Evolutionary conservation across 2,888 invertebrate species (phyloP).

Genomic region (Gari tellinella): DNA sequence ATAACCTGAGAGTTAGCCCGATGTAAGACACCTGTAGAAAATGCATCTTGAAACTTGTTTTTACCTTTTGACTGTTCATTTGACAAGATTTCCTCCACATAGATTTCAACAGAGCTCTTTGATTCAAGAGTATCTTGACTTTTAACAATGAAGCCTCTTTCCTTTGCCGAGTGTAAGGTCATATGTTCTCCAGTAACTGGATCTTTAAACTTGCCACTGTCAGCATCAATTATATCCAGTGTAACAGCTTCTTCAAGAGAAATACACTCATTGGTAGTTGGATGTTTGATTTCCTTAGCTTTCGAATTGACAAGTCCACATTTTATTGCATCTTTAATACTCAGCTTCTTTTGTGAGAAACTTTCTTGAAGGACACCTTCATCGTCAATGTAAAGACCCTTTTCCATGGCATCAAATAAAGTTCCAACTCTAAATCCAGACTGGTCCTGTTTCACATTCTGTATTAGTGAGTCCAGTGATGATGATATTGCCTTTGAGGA

Average conservation of each 20-base stretch:
- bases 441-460: constrained; percentile 62
- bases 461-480: constrained; percentile 72
- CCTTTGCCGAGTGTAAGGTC: constrained; percentile 85
- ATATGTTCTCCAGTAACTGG: constrained; percentile 60
- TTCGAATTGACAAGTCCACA: constrained; percentile 85
- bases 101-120: constrained; percentile 74
- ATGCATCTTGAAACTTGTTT: constrained; percentile 75
- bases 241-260: constrained; percentile 71
- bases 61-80: constrained; percentile 67
- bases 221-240: constrained; percentile 65
- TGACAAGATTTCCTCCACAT: constrained; percentile 75
- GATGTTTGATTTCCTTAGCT: constrained; percentile 70
- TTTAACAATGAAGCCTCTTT: constrained; percentile 85
- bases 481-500: constrained; percentile 71
- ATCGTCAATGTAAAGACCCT: constrained; percentile 57
- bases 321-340: constrained; percentile 85
- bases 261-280: constrained; percentile 87
- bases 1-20: constrained; percentile 78
- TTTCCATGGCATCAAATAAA: constrained; percentile 64
- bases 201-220: constrained; percentile 68
- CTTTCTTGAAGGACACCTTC: constrained; percentile 62
- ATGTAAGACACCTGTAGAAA: constrained; percentile 75
- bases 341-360: constrained; percentile 66
- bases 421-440: constrained; percentile 63
- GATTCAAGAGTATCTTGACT: constrained; percentile 48